Conservation (phyloP, 2,888 invertebrate species). For the Nowickia ferox region DNA sequence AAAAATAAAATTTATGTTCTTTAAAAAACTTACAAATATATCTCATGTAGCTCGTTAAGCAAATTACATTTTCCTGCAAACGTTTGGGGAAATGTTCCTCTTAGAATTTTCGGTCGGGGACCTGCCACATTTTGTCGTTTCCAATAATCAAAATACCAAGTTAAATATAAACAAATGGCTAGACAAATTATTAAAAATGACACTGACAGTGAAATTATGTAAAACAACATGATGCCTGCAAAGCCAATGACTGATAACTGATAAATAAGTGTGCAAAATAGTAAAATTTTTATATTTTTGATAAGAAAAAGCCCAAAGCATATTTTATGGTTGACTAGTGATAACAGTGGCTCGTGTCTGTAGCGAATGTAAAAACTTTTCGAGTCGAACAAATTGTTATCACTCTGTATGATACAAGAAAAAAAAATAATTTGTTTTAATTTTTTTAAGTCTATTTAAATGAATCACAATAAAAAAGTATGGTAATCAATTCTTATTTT, state of each 20-base stretch:
- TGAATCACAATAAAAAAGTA: no score
- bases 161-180: constrained; percentile 55
- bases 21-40: constrained; percentile 79
- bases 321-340: not conserved
- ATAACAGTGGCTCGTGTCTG: not conserved
- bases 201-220: constrained; percentile 29
- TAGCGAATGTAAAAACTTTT: no score
- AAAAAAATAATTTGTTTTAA: no score
- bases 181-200: not conserved
- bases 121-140: constrained; percentile 78
- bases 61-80: constrained; percentile 75
- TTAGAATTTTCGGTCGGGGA: constrained; percentile 77
- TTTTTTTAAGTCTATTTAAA: no score
- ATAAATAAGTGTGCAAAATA: not conserved
- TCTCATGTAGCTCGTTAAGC: constrained; percentile 79
- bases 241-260: constrained; percentile 24
- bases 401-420: no score
- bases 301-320: not conserved
- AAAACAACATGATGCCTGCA: constrained; percentile 26
- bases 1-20: not conserved
- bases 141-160: constrained; percentile 77
- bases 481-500: no score
- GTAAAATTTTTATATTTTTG: not conserved
- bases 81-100: constrained; percentile 79
- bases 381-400: no score